These are phyloP conservation scores for Entelurus aequoreus DNA, from an alignment of 2,113 vertebrate genomes.

Conservation along the genomic window DNA sequence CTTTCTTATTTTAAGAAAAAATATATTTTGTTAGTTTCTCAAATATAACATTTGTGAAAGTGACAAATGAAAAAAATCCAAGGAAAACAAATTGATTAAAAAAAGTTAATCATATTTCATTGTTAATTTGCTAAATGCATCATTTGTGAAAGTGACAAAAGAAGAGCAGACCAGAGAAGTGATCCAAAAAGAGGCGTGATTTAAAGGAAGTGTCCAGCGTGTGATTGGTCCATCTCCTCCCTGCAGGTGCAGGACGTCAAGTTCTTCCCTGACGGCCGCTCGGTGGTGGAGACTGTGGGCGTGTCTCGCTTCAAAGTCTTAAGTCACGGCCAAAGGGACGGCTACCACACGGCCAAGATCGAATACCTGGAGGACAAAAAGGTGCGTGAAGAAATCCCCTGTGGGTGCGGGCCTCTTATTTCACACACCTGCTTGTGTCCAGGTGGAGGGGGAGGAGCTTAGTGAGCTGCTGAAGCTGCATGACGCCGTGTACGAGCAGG, in stretches of 20 bases:
- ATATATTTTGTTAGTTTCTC: no score
- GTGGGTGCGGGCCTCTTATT: no score
- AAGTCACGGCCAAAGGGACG: slow-evolving; percentile 84
- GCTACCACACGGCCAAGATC: slow-evolving; percentile 90
- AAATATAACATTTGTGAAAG: no score
- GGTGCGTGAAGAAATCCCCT: slow-evolving; percentile 46
- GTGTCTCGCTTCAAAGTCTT: slow-evolving; percentile 83
- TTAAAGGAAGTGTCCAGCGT: background rate
- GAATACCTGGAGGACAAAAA: slow-evolving; percentile 89
- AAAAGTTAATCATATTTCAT: no score
- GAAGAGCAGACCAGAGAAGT: no score
- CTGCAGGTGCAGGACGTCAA: slow-evolving; percentile 81
- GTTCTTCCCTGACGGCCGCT: slow-evolving; percentile 88
- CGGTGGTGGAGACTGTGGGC: slow-evolving; percentile 85
- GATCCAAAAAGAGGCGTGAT: no score
- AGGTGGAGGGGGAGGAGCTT: slow-evolving; percentile 83
- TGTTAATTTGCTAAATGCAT: no score
- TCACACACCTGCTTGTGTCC: slow-evolving; percentile 1
- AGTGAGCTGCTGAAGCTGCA: slow-evolving; percentile 81
- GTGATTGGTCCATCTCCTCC: background rate
- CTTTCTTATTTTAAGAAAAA: no score
- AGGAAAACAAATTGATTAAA: background rate
- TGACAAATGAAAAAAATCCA: no score
- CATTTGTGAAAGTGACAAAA: no score
- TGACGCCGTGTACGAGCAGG: slow-evolving; percentile 85